phyloP scores from a whole-genome alignment of 2,888 invertebrate genomes.

The Drosophila limbata region DNA sequence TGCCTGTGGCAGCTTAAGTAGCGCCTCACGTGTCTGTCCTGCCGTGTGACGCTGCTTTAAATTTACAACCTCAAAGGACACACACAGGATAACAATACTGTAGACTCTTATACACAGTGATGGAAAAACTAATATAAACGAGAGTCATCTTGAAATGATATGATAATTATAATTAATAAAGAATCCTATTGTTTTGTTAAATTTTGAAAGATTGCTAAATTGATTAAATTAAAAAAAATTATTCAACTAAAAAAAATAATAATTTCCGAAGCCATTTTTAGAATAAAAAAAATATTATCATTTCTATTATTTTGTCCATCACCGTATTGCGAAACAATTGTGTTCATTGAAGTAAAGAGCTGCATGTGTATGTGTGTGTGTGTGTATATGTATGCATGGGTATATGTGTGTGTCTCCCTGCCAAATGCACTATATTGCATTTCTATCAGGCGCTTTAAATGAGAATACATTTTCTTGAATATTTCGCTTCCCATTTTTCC shows the following conservation, averaged over 20 bases:
- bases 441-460: conserved; percentile 12
- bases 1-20: conserved; percentile 43
- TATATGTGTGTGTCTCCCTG: background rate
- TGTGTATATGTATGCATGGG: background rate
- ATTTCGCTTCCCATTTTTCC: background rate
- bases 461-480: background rate
- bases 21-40: conserved; percentile 51
- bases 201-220: too few species aligned
- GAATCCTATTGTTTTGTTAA: too few species aligned
- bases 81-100: conserved; percentile 4
- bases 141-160: too few species aligned
- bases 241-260: too few species aligned
- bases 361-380: background rate
- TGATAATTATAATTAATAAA: too few species aligned
- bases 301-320: too few species aligned
- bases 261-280: too few species aligned
- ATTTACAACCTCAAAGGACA: conserved; percentile 36
- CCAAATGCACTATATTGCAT: conserved; percentile 21
- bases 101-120: background rate
- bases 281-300: too few species aligned
- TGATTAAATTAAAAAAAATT: too few species aligned
- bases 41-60: conserved; percentile 41
- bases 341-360: conserved; percentile 1
- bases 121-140: too few species aligned
- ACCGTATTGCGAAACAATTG: conserved; percentile 17